phyloP scores from a whole-genome alignment of 1,140 invertebrate species.

The Plodia interpunctella region DNA sequence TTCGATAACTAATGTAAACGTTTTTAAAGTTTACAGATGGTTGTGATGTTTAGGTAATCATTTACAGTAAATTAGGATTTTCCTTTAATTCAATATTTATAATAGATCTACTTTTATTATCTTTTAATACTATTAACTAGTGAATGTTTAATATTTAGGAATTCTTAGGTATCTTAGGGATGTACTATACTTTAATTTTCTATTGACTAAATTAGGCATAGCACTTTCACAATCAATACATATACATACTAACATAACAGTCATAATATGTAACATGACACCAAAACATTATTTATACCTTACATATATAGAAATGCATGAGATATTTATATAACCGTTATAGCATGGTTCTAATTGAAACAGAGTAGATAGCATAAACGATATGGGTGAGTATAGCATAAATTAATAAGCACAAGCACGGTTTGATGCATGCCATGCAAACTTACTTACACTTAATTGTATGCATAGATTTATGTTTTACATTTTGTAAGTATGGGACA shows the following conservation, averaged over 20 bases:
- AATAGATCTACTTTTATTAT: slow-evolving; percentile 2
- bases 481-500: slow-evolving; percentile 76
- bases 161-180: slow-evolving; percentile 22
- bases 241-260: slow-evolving; percentile 59
- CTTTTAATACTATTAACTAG: slow-evolving; percentile 14
- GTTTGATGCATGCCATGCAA: slow-evolving; percentile 56
- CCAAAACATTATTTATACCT: slow-evolving; percentile 28
- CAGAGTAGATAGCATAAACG: slow-evolving; percentile 11
- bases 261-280: slow-evolving; percentile 50
- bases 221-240: slow-evolving; percentile 54
- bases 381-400: slow-evolving; percentile 53
- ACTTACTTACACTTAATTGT: slow-evolving; percentile 19
- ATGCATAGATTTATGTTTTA: slow-evolving; percentile 29
- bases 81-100: not conserved
- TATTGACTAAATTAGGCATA: slow-evolving; percentile 40
- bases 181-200: slow-evolving; percentile 12
- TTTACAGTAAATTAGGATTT: slow-evolving; percentile 55
- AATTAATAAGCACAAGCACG: slow-evolving; percentile 50
- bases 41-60: slow-evolving; percentile 72
- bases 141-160: slow-evolving; percentile 23
- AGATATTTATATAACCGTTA: not conserved
- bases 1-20: slow-evolving; percentile 34
- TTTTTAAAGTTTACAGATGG: slow-evolving; percentile 71
- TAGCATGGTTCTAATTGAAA: slow-evolving; percentile 15
- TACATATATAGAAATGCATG: slow-evolving; percentile 11